Evolutionary conservation across 2,888 invertebrate genomes (phyloP), one percentile per base, ranked within the genome.

Genomic region (Steinernema carpocapsae): DNA sequence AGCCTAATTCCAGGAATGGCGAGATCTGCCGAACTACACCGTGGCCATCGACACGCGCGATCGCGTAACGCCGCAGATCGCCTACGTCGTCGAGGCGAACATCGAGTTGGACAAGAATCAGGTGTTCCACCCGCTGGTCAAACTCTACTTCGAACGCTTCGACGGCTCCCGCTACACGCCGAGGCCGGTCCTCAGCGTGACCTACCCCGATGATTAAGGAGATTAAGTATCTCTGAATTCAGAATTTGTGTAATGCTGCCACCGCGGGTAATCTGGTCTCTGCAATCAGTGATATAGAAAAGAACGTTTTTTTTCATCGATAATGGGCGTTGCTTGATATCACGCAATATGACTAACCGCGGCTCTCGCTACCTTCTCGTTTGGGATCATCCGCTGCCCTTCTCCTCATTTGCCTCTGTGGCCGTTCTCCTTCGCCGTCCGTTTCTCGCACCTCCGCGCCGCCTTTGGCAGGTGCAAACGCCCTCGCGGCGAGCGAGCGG

Each of bases 41-140:
- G 86, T 91, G 22, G 79, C 90, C 24, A 89, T 91, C 2, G 90
- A 91, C 83, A 88, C 88, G 0, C 83, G 90, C 59, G 90, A 90
- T 77, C 83, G 89, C 29, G 76, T 87, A 1, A 80, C 80, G 4
- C 88, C 90, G 10, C 90, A 90, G 76, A 82, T 88, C 52, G 89
- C 89, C 1, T 91, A 91, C 82, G 88, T 90, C 7, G 70, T 73
- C 17, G 78, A 89, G 82, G 88, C 88, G 79, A 89, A 88, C 79
- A 78, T 89, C 42, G 86, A 88, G 79, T 72, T 88, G 19, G 76
- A 84, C 2, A 84, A 86, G 72, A 76, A 79, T 10, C 71, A 88
- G 85, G 81, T 89, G 19, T 77, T 88, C 73, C 89, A 89, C 80
- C 88, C 89, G 22, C 78, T 84, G 6, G 71, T 89, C 37, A 87